These are phyloP conservation scores for Meriones unguiculatus DNA, from an alignment of 2,113 vertebrate species.

Conservation along the genomic window DNA sequence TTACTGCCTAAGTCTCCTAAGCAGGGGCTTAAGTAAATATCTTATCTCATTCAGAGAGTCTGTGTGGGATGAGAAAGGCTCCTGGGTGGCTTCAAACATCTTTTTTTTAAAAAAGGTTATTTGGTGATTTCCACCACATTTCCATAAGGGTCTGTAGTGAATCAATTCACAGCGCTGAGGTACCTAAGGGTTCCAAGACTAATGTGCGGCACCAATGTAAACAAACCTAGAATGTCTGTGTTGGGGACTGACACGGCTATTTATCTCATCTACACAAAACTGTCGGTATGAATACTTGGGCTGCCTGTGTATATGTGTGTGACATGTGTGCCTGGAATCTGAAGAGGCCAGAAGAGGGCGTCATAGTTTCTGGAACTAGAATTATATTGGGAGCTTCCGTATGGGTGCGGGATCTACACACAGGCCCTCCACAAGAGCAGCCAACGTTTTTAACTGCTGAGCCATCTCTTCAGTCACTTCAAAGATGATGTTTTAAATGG, in stretches of 20 bases:
- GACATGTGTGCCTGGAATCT: not conserved
- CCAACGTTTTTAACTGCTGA: not conserved
- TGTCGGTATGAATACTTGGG: no score
- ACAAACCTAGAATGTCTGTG: not conserved
- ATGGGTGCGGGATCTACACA: not conserved
- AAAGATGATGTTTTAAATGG: not conserved
- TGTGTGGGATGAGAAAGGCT: not conserved
- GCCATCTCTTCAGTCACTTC: not conserved
- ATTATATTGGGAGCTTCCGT: not conserved
- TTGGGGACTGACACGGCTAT: not conserved
- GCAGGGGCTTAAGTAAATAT: not conserved
- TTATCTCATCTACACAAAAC: not conserved
- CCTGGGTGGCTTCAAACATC: not conserved
- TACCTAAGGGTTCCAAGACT: constrained; percentile 3
- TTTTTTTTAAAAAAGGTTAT: not conserved
- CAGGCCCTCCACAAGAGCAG: not conserved
- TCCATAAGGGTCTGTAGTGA: not conserved
- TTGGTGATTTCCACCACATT: not conserved
- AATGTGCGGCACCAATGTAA: not conserved
- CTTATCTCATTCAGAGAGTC: not conserved
- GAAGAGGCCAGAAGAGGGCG: not conserved
- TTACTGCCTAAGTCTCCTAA: not conserved
- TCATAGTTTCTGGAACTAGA: not conserved
- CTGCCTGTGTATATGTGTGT: not conserved
- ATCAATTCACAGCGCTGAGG: not conserved